These are phyloP conservation scores for Sciaenops ocellatus DNA, from an alignment of 2,797 vertebrate genomes.

Conservation along the genomic window DNA sequence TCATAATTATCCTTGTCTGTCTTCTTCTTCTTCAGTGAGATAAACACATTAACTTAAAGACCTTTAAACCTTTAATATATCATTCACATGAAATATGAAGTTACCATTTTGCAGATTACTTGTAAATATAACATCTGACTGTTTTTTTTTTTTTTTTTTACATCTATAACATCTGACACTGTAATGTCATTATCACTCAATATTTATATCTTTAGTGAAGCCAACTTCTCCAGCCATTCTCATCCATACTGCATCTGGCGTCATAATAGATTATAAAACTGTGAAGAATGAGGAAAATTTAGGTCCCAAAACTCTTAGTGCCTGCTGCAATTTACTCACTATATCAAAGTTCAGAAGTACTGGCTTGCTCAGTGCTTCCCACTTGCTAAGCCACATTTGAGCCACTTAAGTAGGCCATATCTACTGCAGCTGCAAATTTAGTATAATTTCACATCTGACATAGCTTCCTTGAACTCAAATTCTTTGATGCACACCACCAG, in stretches of 20 bases:
- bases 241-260: conserved; percentile 14
- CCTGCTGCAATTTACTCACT: conserved; percentile 31
- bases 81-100: too few relatives aligned
- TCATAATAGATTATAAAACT: conserved; percentile 40
- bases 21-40: not conserved
- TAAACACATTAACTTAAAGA: not conserved
- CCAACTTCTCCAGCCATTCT: conserved; percentile 1
- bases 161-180: not conserved
- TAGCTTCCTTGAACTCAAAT: conserved; percentile 18
- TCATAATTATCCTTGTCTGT: not conserved
- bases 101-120: not conserved
- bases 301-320: conserved; percentile 14
- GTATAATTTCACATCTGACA: conserved; percentile 20
- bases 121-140: not conserved
- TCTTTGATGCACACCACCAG: conserved; percentile 14
- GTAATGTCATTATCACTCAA: not conserved
- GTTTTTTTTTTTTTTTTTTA: not conserved
- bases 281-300: conserved; percentile 16
- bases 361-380: conserved; percentile 19
- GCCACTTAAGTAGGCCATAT: conserved; percentile 28
- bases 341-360: conserved; percentile 37
- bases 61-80: not conserved
- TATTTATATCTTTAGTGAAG: not conserved
- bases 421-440: conserved; percentile 8
- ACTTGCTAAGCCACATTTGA: conserved; percentile 37